phyloP scores from a whole-genome alignment of 2,888 invertebrate genomes.

The Lithosia quadra region DNA sequence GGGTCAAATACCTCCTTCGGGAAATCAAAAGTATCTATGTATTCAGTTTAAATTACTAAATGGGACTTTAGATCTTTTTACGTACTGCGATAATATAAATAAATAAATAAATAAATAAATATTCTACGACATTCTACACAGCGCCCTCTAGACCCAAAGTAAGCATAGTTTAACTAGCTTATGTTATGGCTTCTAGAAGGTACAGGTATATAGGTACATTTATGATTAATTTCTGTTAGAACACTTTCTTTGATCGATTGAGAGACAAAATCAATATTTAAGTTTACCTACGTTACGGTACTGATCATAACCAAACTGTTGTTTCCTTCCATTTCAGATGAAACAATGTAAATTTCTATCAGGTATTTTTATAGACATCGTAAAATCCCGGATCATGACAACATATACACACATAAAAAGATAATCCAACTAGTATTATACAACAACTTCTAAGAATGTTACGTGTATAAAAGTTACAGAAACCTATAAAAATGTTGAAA shows the following conservation, averaged over 20 bases:
- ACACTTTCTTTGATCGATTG: background rate
- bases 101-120: too few species aligned
- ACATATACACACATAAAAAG: constrained; percentile 11
- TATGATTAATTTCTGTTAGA: background rate
- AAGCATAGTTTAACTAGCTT: too few species aligned
- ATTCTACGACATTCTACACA: too few species aligned
- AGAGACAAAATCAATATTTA: background rate
- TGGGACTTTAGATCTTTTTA: background rate
- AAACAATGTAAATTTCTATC: background rate
- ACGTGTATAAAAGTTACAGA: constrained; percentile 43
- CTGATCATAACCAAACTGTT: background rate
- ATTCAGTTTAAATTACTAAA: background rate
- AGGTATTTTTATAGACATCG: constrained; percentile 5
- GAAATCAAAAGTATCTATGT: background rate
- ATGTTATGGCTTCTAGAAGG: too few species aligned
- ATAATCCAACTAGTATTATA: constrained; percentile 20
- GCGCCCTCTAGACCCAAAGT: too few species aligned
- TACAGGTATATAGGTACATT: too few species aligned
- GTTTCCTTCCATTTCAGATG: constrained; percentile 6
- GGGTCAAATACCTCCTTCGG: background rate
- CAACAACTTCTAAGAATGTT: constrained; percentile 25
- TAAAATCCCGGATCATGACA: background rate
- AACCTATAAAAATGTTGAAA: constrained; percentile 51
- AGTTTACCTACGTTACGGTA: too few species aligned
- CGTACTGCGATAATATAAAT: too few species aligned